Evolutionary conservation across 2,888 invertebrate genomes (phyloP).

Genomic region (Vanessa cardui): DNA sequence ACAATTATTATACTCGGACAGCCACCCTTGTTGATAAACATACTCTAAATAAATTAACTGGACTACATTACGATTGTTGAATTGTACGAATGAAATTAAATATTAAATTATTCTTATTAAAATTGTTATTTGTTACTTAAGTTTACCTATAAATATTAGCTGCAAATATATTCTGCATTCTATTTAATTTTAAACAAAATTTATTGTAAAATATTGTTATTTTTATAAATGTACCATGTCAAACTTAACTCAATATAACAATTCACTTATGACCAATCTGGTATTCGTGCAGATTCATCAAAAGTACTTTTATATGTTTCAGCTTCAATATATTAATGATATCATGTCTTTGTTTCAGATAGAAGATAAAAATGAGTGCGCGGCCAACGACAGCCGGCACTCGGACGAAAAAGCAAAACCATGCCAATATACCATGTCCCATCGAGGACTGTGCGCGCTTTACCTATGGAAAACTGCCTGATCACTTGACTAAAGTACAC

Average conservation of each 20-base stretch:
- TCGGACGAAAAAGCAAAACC: slow-evolving; percentile 80
- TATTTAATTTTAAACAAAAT: no score
- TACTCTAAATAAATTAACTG: slow-evolving; percentile 80
- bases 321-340: no score
- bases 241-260: no score
- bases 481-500: slow-evolving; percentile 79
- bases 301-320: no score
- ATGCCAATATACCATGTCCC: slow-evolving; percentile 80
- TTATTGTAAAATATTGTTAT: no score
- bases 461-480: slow-evolving; percentile 79
- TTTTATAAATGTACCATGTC: no score
- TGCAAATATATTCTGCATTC: no score
- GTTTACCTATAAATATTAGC: no score
- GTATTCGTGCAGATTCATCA: no score
- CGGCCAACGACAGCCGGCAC: slow-evolving; percentile 58
- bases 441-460: slow-evolving; percentile 80
- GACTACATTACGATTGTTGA: slow-evolving; percentile 47
- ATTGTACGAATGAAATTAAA: not conserved
- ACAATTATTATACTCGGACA: slow-evolving; percentile 83
- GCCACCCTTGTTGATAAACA: slow-evolving; percentile 77
- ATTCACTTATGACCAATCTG: no score
- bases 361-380: slow-evolving; percentile 54
- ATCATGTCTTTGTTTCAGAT: slow-evolving; percentile 47
- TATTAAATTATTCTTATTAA: not conserved
- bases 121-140: not conserved